These are phyloP conservation scores for Triops longicaudatus DNA, from an alignment of 1,140 invertebrate species.

Conservation along the genomic window DNA sequence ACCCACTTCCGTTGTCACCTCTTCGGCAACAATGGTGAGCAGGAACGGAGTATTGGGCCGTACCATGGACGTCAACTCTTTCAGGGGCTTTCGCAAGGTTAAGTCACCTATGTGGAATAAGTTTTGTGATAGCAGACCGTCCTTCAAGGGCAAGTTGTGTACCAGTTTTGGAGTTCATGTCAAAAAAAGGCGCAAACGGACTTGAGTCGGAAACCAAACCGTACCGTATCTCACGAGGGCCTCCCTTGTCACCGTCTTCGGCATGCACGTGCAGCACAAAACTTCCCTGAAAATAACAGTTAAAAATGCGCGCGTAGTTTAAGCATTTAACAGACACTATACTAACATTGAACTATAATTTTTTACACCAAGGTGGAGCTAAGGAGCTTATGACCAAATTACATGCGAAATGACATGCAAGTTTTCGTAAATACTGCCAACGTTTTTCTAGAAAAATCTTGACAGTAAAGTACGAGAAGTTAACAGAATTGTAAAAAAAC, in stretches of 20 bases:
- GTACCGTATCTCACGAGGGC: constrained; percentile 69
- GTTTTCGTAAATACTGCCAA: too few relatives aligned
- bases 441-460: too few relatives aligned
- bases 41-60: constrained; percentile 67
- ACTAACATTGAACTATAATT: too few relatives aligned
- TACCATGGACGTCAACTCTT: constrained; percentile 65
- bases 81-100: constrained; percentile 56
- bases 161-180: constrained; percentile 73
- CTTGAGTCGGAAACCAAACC: constrained; percentile 71
- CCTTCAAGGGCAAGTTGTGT: constrained; percentile 29
- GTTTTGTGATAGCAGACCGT: background rate
- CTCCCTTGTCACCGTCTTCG: constrained; percentile 80
- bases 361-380: too few relatives aligned
- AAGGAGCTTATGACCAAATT: too few relatives aligned
- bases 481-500: too few relatives aligned
- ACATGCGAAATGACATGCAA: too few relatives aligned
- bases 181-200: constrained; percentile 71
- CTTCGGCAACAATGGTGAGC: constrained; percentile 72
- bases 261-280: constrained; percentile 61
- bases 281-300: constrained; percentile 45
- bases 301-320: too few relatives aligned
- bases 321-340: too few relatives aligned
- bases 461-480: too few relatives aligned
- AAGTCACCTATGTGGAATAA: constrained; percentile 47
- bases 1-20: constrained; percentile 50